Evolutionary conservation across 2,888 invertebrate species (phyloP).

Genomic region (Sminthurides aquaticus): DNA sequence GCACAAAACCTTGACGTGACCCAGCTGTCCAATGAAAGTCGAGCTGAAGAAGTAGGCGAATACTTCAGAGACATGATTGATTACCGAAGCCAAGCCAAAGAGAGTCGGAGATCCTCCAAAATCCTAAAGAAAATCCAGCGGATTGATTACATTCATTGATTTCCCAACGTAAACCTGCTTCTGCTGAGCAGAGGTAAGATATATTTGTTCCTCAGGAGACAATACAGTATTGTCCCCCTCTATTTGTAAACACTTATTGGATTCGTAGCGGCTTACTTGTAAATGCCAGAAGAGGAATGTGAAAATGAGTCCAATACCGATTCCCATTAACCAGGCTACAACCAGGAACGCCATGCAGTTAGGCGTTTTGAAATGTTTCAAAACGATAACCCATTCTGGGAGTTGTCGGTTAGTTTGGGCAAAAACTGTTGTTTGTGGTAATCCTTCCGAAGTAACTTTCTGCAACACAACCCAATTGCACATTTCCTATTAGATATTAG

Average conservation of each 20-base stretch:
- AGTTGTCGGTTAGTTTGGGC: slow-evolving; percentile 52
- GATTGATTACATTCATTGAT: too few relatives aligned
- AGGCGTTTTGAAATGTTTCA: slow-evolving; percentile 79
- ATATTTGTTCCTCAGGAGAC: too few relatives aligned
- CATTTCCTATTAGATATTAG: slow-evolving; percentile 11
- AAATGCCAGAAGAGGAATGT: slow-evolving; percentile 99
- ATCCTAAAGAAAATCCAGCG: too few relatives aligned
- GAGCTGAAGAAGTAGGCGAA: slow-evolving; percentile 98
- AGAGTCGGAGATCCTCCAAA: slow-evolving; percentile 93
- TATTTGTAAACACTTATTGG: background rate
- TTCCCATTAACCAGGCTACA: slow-evolving; percentile 98
- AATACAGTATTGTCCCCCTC: background rate
- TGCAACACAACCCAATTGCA: slow-evolving; percentile 1
- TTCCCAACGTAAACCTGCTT: too few relatives aligned
- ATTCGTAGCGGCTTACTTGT: slow-evolving; percentile 50
- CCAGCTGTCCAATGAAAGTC: slow-evolving; percentile 84
- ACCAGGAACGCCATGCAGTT: slow-evolving; percentile 88
- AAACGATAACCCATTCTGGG: slow-evolving; percentile 88
- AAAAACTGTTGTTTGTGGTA: slow-evolving; percentile 38
- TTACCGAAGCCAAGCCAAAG: slow-evolving; percentile 95
- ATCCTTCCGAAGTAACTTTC: slow-evolving; percentile 25
- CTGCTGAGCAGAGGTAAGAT: too few relatives aligned
- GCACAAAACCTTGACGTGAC: slow-evolving; percentile 90
- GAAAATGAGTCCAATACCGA: slow-evolving; percentile 96
- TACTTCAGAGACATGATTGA: slow-evolving; percentile 97